Evolutionary conservation across 2,797 vertebrate genomes (phyloP).

Genomic region (Aplochiton taeniatus): DNA sequence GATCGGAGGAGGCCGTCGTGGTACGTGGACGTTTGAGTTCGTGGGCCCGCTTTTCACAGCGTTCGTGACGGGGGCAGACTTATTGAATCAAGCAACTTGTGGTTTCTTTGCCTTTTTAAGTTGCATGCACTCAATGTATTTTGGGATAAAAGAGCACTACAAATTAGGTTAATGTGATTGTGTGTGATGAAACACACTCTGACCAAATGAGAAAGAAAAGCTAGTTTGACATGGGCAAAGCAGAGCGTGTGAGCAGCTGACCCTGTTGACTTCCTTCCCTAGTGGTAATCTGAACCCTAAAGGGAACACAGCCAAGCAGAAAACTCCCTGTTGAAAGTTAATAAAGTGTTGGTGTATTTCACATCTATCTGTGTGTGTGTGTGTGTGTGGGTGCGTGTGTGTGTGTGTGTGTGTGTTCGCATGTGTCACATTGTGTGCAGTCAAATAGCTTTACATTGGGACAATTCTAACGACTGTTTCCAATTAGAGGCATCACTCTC

Average conservation of each 20-base stretch:
- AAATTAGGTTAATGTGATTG: background rate
- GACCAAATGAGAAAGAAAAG: background rate
- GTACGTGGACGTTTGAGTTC: background rate
- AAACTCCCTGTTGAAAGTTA: background rate
- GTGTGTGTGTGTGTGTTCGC: background rate
- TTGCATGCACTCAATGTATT: background rate
- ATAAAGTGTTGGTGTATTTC: background rate
- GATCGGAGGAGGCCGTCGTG: background rate
- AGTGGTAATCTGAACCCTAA: background rate
- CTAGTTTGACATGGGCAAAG: background rate
- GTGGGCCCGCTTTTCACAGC: too few species aligned
- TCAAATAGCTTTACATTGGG: conserved; percentile 18
- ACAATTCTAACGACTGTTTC: conserved; percentile 49
- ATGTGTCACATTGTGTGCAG: background rate
- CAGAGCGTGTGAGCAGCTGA: background rate
- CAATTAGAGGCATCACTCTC: conserved; percentile 43
- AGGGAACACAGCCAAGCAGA: conserved; percentile 20
- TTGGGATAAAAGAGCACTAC: background rate
- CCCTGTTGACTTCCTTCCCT: background rate
- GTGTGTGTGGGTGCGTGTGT: conserved; percentile 1
- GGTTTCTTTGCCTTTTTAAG: too few species aligned
- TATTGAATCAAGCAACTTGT: too few species aligned
- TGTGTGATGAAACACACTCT: background rate
- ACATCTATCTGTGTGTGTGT: background rate
- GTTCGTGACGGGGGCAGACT: too few species aligned